These are phyloP conservation scores for Phrynocephalus versicolor DNA, from an alignment of 2,113 vertebrate genomes.

Conservation along the genomic window DNA sequence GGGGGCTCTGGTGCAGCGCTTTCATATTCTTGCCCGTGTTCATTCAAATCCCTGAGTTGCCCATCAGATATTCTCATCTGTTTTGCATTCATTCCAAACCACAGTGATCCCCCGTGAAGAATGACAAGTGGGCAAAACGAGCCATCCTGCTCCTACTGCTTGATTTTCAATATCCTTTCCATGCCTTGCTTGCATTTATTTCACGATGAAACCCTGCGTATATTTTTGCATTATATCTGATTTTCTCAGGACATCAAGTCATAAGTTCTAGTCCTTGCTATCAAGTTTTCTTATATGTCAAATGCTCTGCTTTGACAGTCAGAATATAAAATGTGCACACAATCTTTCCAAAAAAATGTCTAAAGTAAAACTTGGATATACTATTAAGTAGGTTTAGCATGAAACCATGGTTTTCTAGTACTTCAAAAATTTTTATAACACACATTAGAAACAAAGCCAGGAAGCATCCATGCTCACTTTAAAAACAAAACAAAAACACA, in stretches of 20 bases:
- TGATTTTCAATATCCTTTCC: slow-evolving; percentile 22
- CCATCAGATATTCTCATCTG: neutral
- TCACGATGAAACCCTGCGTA: slow-evolving; percentile 14
- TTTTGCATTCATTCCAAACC: neutral
- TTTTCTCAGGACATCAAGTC: slow-evolving; percentile 37
- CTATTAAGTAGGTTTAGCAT: too few relatives aligned
- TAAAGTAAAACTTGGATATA: too few relatives aligned
- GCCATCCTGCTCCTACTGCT: neutral
- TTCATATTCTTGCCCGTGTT: neutral
- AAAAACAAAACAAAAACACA: too few relatives aligned
- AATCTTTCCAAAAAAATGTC: too few relatives aligned
- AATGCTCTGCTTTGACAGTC: neutral
- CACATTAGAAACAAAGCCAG: too few relatives aligned
- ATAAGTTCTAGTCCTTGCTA: neutral
- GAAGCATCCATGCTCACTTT: too few relatives aligned
- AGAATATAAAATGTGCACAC: neutral
- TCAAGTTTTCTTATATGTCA: neutral
- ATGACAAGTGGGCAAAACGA: slow-evolving; percentile 7
- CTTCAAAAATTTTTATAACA: too few relatives aligned
- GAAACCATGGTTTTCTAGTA: too few relatives aligned
- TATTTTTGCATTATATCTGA: slow-evolving; percentile 30
- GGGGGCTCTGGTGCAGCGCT: neutral
- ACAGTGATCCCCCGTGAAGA: neutral
- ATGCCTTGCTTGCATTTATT: neutral
- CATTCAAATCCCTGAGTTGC: neutral